phyloP scores from a whole-genome alignment of 2,113 vertebrate species.

The Notechis scutatus region DNA sequence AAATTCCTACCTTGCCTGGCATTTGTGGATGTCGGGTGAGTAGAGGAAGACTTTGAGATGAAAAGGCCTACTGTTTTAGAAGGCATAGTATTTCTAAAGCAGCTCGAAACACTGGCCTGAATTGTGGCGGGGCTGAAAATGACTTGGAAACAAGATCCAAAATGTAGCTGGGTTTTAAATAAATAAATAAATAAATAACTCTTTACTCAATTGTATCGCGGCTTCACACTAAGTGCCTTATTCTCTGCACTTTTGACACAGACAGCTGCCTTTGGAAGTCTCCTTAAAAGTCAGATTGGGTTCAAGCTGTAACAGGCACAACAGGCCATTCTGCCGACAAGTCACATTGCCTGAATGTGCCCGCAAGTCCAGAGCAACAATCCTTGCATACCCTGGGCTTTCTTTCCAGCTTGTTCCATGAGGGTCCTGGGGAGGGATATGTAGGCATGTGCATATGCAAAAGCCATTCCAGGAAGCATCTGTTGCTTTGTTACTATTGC shows the following conservation, averaged over 20 bases:
- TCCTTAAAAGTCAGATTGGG: constrained; percentile 66
- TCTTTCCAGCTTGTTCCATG: constrained; percentile 9
- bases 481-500: neutral
- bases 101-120: constrained; percentile 17
- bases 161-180: constrained; percentile 39
- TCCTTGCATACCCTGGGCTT: constrained; percentile 36
- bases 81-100: constrained; percentile 33
- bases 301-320: constrained; percentile 79
- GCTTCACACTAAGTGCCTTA: constrained; percentile 73
- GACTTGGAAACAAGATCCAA: constrained; percentile 46
- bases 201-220: constrained; percentile 67
- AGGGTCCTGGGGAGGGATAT: neutral
- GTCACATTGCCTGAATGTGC: constrained; percentile 63
- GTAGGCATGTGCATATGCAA: neutral
- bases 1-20: constrained; percentile 7
- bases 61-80: constrained; percentile 12
- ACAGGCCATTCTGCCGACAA: constrained; percentile 63
- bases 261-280: constrained; percentile 72
- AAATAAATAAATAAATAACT: constrained; percentile 16
- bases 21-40: neutral
- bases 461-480: neutral
- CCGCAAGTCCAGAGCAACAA: constrained; percentile 35
- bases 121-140: constrained; percentile 29
- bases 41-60: constrained; percentile 21
- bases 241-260: constrained; percentile 75